Evolutionary conservation across 2,888 invertebrate species (phyloP), one percentile per base, ranked within the genome.

Genomic region (Hyalella azteca): DNA sequence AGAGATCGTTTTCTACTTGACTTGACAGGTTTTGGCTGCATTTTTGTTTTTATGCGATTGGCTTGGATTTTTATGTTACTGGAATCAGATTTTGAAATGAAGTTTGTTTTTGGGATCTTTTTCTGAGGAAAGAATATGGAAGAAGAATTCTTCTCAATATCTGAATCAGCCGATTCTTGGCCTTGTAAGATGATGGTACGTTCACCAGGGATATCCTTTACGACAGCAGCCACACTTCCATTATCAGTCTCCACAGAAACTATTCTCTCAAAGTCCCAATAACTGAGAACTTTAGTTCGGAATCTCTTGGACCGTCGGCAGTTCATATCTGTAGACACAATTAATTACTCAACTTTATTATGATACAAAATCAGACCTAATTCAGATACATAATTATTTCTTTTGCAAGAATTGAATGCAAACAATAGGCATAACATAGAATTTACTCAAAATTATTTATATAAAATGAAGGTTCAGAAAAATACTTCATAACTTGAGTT

Each of bases 121-220:
- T 54, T 1, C 29, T 22, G 29, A 1, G 54, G 7, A 54, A 22
- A 54, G 0, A 29, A 54, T 26, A 3, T 54, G 22, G 26, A 54
- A 22, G 22, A 15, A 15, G 7, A 4, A 9, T 49, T 26, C 11
- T 54, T 13, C 7, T 26, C 54, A 50, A n/a, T n/a, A n/a, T n/a
- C n/a, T n/a, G n/a, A n/a, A n/a, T 1, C 1, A 26, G 26, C 26
- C 22, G 26, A 66, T 36, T 66, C 39, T 36, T 66, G 2, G n/a
- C 36, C 19, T 19, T 66, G 66, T 0, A 66, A 19, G 19, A 66
- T 19, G 36, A 66, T 36, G n/a, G 39, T 66, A 15, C 36, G 36
- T 36, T 66, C 66, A 36, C 66, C 66, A 66, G 66, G 66, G 29
- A 66, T 9, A 36, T 66, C 66, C 19, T 36, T 66, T 19, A 66